Evolutionary conservation across 2,888 invertebrate genomes (phyloP).

Genomic region (Ennomos fuscantarius): DNA sequence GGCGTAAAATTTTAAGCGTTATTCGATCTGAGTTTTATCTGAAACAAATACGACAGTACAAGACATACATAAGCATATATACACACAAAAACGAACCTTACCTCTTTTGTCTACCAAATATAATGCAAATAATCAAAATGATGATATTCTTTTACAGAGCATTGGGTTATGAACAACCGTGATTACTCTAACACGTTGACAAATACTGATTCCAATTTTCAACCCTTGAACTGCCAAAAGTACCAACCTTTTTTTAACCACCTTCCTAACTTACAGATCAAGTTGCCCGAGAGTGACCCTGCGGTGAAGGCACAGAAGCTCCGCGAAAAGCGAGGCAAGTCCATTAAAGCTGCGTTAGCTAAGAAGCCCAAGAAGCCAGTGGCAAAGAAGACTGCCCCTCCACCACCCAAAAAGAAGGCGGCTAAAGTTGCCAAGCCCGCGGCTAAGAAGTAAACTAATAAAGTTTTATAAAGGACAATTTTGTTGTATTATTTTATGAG

Average conservation of each 20-base stretch:
- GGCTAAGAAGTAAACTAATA: constrained; percentile 48
- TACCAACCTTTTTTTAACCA: constrained; percentile 1
- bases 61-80: too few relatives aligned
- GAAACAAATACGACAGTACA: too few relatives aligned
- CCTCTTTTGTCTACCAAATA: background rate
- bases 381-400: constrained; percentile 75
- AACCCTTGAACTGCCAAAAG: background rate
- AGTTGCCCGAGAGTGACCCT: constrained; percentile 71
- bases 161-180: constrained; percentile 80
- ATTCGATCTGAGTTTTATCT: too few relatives aligned
- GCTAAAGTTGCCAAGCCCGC: constrained; percentile 42
- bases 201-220: constrained; percentile 54
- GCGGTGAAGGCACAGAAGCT: constrained; percentile 80
- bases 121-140: constrained; percentile 48
- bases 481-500: constrained; percentile 6
- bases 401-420: constrained; percentile 70
- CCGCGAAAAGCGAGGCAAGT: constrained; percentile 77
- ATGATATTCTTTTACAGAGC: constrained; percentile 81
- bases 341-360: constrained; percentile 79
- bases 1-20: too few relatives aligned
- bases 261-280: constrained; percentile 63
- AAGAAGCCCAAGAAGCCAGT: constrained; percentile 83
- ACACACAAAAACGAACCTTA: too few relatives aligned
- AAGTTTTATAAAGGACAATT: constrained; percentile 37
- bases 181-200: constrained; percentile 81